Evolutionary conservation across 2,113 vertebrate species (phyloP), one percentile per base, ranked within the genome.

Genomic region (Upupa epops): DNA sequence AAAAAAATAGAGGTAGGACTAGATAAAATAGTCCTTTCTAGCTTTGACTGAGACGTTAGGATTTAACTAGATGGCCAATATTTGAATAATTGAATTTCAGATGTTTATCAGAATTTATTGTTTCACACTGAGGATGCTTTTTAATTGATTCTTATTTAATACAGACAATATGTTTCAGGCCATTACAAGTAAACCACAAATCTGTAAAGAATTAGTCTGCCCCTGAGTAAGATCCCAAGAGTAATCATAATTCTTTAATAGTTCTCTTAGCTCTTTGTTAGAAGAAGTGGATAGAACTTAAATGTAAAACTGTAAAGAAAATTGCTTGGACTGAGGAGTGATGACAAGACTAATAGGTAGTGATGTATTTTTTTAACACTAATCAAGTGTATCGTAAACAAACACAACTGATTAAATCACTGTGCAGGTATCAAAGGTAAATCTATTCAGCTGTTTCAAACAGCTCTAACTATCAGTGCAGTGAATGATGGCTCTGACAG

Each of bases 121-220:
- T 82, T 92, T 90, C 40, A 75, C 17, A 28, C 40, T 70, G 69
- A 88, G 69, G 69, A 79, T 72, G 48, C 76, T 87, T 86, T 85
- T 63, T 71, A 91, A 93, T 85, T 74, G 13, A 19, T 48, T 83
- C 84, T 93, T 92, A 72, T 66, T 91, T 93, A 93, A 90, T 86
- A 88, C 26, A 54, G 94, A 72, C 81, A 94, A 37, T 83, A 86
- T 85, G 89, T 93, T 96, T 64, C 21, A 79, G 74, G 49, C 71
- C 60, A 65, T 93, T 94, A 87, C 65, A 90, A 92, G 92, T 93
- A 83, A 93, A 84, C 73, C 54, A 88, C 89, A 94, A 94, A 94
- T 69, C 83, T 94, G 83, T 69, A 93, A 96, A 94, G 90, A 86
- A 94, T 83, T 89, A 87, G 72, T 94, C 86, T 89, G 46, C 85